Conservation (phyloP, 2,888 invertebrate species). For the Xestoiulus laeticollis region DNA sequence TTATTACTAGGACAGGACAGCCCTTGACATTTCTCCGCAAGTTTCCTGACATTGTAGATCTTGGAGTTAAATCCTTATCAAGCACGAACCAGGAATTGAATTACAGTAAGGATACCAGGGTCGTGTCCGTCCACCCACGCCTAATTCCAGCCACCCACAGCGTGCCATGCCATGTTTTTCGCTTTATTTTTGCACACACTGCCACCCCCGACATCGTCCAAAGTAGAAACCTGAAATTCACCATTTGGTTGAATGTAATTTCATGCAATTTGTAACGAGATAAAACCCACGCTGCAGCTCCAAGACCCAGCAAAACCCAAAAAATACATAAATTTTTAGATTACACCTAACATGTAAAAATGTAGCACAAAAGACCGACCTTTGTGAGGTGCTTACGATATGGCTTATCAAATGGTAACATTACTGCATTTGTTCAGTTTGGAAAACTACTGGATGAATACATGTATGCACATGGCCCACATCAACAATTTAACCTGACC, state of each 20-base stretch:
- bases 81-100: not conserved
- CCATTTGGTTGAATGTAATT: not conserved
- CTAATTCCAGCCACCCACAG: not conserved
- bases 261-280: not conserved
- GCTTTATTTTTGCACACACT: not conserved
- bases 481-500: no score
- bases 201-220: not conserved
- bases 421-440: no score
- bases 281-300: not conserved
- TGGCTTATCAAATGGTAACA: no score
- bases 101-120: conserved; percentile 7
- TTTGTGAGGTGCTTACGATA: no score
- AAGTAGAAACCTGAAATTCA: not conserved
- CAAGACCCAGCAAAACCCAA: not conserved
- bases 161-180: not conserved
- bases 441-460: no score
- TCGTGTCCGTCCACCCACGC: not conserved
- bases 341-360: no score
- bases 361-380: no score
- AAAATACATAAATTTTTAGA: no score
- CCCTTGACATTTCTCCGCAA: not conserved
- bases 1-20: not conserved
- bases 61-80: not conserved
- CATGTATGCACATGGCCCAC: no score
- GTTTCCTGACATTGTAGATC: conserved; percentile 31